Evolutionary conservation across 2,113 vertebrate species (phyloP).

Genomic region (Craseonycteris thonglongyai): DNA sequence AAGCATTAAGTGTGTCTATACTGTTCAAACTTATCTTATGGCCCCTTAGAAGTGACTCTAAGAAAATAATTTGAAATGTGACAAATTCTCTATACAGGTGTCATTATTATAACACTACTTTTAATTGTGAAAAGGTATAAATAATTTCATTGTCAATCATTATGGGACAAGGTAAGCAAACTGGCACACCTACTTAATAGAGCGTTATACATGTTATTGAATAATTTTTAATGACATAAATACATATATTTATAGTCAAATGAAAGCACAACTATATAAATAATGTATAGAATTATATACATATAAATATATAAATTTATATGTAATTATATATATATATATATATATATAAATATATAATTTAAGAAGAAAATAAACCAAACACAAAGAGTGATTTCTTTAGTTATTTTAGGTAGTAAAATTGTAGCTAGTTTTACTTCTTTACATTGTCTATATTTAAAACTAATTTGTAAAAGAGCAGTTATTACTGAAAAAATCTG

Average conservation of each 20-base stretch:
- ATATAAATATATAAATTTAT: too few species aligned
- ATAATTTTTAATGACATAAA: not conserved
- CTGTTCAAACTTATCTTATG: not conserved
- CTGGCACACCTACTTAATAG: not conserved
- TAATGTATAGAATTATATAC: not conserved
- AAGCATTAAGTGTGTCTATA: not conserved
- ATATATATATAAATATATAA: not conserved
- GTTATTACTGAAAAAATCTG: not conserved
- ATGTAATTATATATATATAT: too few species aligned
- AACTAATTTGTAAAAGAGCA: not conserved
- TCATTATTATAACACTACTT: not conserved
- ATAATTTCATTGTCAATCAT: not conserved
- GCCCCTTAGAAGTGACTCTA: not conserved
- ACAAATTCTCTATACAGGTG: not conserved
- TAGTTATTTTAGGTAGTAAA: not conserved
- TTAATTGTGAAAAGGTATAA: not conserved
- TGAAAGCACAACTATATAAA: not conserved
- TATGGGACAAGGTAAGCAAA: not conserved
- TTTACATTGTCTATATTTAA: not conserved
- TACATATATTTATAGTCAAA: not conserved
- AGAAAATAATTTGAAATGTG: not conserved
- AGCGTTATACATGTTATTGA: not conserved
- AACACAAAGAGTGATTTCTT: not conserved
- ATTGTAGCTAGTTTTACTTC: not conserved
- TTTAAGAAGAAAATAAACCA: not conserved